phyloP scores from a whole-genome alignment of 2,797 vertebrate species.

The Brachyalestes nurse region DNA sequence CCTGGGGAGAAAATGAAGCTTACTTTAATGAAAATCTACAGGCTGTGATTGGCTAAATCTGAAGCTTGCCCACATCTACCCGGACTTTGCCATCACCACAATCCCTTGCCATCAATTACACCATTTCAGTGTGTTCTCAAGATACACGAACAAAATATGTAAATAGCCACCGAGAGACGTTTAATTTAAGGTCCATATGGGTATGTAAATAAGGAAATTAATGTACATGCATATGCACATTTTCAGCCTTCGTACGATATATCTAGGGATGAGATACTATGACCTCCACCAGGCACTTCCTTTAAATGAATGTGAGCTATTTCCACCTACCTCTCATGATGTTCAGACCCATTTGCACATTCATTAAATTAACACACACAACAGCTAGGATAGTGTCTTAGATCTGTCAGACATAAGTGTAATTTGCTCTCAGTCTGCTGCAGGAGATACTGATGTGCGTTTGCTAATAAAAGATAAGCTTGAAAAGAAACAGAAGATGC shows the following conservation, averaged over 20 bases:
- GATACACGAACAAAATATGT: constrained; percentile 17
- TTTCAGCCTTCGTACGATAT: constrained; percentile 1
- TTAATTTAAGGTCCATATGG: neutral
- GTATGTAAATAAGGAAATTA: constrained; percentile 6
- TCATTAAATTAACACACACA: neutral
- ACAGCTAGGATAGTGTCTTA: neutral
- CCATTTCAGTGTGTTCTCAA: constrained; percentile 66
- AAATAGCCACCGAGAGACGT: constrained; percentile 9
- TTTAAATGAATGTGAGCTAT: constrained; percentile 8
- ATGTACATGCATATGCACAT: constrained; percentile 17
- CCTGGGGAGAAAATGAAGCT: constrained; percentile 76
- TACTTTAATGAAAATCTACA: constrained; percentile 39
- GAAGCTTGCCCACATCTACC: constrained; percentile 43
- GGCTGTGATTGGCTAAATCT: constrained; percentile 21
- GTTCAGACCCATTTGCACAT: constrained; percentile 14
- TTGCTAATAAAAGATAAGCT: constrained; percentile 8
- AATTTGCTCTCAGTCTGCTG: neutral
- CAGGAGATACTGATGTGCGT: neutral
- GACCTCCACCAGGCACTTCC: constrained; percentile 7
- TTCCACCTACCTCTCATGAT: neutral
- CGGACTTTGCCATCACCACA: constrained; percentile 62
- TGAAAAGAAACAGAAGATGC: constrained; percentile 10
- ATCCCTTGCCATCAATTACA: constrained; percentile 72
- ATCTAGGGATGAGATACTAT: constrained; percentile 5
- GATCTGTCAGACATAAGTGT: neutral